phyloP scores from a whole-genome alignment of 2,888 invertebrate species.

The Philopedon plagiatum region DNA sequence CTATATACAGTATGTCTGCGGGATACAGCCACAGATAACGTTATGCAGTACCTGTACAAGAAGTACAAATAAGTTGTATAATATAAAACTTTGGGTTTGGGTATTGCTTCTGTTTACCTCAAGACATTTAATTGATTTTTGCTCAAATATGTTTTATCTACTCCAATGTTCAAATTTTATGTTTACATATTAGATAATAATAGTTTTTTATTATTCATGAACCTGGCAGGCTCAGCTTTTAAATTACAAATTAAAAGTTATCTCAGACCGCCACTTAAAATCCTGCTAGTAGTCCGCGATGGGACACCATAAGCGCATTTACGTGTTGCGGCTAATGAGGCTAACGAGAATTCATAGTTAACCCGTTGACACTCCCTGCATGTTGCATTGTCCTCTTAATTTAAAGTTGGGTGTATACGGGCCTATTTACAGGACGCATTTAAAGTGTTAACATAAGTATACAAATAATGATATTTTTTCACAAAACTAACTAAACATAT shows the following conservation, averaged over 20 bases:
- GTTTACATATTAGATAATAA: too few species aligned
- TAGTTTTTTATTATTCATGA: not conserved
- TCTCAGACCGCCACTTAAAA: slow-evolving; percentile 45
- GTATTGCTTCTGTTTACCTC: too few species aligned
- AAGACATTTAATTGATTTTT: too few species aligned
- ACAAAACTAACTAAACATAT: too few species aligned
- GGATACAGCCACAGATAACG: too few species aligned
- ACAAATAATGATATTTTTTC: not conserved
- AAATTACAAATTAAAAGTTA: not conserved
- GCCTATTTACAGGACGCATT: not conserved
- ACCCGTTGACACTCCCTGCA: slow-evolving; percentile 40
- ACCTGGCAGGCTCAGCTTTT: not conserved
- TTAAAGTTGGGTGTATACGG: not conserved
- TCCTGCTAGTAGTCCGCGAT: slow-evolving; percentile 38
- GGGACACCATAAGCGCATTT: slow-evolving; percentile 51
- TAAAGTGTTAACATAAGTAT: not conserved
- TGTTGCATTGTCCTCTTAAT: slow-evolving; percentile 1
- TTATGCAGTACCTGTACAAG: too few species aligned
- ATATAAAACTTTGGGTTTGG: too few species aligned
- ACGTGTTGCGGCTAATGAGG: slow-evolving; percentile 50
- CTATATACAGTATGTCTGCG: too few species aligned
- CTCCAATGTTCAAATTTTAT: too few species aligned
- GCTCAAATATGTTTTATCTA: too few species aligned
- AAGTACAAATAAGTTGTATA: too few species aligned
- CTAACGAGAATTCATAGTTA: slow-evolving; percentile 50